Conservation (phyloP, 2,888 invertebrate species). For the Hydrotaea diabolus region DNA sequence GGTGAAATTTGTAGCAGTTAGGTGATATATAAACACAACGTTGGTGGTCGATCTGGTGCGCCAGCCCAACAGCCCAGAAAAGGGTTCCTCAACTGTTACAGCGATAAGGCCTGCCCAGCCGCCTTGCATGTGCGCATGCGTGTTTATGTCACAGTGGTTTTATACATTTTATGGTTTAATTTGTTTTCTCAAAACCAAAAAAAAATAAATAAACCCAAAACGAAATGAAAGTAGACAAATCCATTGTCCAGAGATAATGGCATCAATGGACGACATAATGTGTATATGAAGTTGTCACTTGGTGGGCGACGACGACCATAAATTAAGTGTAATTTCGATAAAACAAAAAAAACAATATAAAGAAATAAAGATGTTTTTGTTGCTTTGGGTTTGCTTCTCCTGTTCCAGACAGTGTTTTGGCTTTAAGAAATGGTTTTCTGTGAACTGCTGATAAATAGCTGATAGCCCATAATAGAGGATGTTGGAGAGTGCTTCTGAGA, state of each 20-base stretch:
- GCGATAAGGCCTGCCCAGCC: background rate
- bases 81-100: conserved; percentile 23
- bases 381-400: background rate
- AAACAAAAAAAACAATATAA: no score
- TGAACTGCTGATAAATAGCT: background rate
- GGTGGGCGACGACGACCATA: conserved; percentile 38
- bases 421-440: conserved; percentile 2
- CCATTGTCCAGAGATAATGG: background rate
- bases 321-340: conserved; percentile 22
- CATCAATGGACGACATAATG: conserved; percentile 2
- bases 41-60: conserved; percentile 54
- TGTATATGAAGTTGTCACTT: conserved; percentile 41
- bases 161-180: conserved; percentile 56
- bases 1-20: conserved; percentile 69
- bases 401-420: background rate
- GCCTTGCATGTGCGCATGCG: background rate
- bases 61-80: conserved; percentile 1
- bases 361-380: conserved; percentile 33
- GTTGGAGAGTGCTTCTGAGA: conserved; percentile 24
- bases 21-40: conserved; percentile 60
- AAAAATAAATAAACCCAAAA: background rate
- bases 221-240: background rate
- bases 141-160: conserved; percentile 48
- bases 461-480: conserved; percentile 27
- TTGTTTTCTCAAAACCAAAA: conserved; percentile 39